Evolutionary conservation across 2,888 invertebrate species (phyloP), one percentile per base, ranked within the genome.

Genomic region (Pyrgus malvae): DNA sequence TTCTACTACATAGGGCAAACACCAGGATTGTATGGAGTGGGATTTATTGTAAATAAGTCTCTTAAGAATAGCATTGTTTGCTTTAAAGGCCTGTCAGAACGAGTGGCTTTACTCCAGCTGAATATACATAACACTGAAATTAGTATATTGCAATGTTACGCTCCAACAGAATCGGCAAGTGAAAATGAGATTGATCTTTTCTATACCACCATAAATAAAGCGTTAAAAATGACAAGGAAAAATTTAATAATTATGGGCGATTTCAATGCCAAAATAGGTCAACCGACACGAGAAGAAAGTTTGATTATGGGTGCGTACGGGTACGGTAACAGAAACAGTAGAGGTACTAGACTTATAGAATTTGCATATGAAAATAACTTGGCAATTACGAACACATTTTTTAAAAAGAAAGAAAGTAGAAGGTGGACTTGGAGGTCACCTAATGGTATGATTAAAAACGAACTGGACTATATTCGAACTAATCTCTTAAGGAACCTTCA

Each of bases 331-430:
- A 49, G 59, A 50, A 59, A 56, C 40, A 2, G 38, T 5, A 49
- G 48, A 41, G 59, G 56, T n/a, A 37, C 49, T 5, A 40, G 56
- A 19, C 17, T 65, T 0, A 48, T 65, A 14, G 29, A 63, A 6
- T 61, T 56, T 35, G 61, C 67, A 1, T 16, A 57, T 6, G 60
- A 63, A 23, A 11, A 67, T 8, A 62, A 63, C 4, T 31, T 64
- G 5, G 3, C 38, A 14, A 58, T 63, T 9, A 58, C 63, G 48
- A 61, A 66, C 9, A 62, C 62, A 0, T 56, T 51, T 7, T 61
- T 48, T 11, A 51, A 56, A 23, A 55, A 59, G 19, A 57, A 55
- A 1, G 16, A 4, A 14, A 57, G 46, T 40, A 50, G 57, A n/a
- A 57, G 51, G 46, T 60, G 56, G 56, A 59, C 56, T 4, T 59